Conservation (phyloP, 2,888 invertebrate species). For the Limnephilus marmoratus region DNA sequence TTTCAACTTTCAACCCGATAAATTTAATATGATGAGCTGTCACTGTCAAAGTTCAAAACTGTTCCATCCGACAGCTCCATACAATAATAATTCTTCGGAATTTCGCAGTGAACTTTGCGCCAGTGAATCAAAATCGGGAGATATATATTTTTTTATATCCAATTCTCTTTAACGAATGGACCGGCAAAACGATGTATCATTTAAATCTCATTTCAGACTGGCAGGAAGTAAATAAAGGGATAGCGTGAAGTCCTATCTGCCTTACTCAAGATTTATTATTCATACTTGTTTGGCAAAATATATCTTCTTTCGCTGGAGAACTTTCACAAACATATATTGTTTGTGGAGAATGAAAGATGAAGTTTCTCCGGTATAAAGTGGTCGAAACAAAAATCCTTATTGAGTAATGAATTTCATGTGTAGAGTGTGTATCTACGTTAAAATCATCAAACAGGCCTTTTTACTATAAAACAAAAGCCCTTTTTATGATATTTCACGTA, state of each 20-base stretch:
- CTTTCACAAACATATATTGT: background rate
- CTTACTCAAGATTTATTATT: background rate
- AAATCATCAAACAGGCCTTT: too few species aligned
- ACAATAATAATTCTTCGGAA: background rate
- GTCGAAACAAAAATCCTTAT: background rate
- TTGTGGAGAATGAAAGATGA: background rate
- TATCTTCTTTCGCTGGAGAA: background rate
- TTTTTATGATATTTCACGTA: too few species aligned
- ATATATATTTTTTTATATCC: background rate
- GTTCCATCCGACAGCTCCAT: slow-evolving; percentile 2
- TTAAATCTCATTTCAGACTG: slow-evolving; percentile 5
- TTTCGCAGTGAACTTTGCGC: background rate
- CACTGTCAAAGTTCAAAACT: slow-evolving; percentile 4
- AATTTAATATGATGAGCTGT: slow-evolving; percentile 12
- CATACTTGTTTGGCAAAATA: background rate
- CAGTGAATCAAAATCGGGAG: background rate
- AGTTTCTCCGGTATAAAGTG: background rate
- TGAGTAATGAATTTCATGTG: background rate
- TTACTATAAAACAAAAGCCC: too few species aligned
- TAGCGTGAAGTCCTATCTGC: background rate
- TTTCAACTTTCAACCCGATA: background rate
- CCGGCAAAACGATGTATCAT: slow-evolving; percentile 14
- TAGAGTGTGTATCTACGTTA: too few species aligned
- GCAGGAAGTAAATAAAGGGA: background rate
- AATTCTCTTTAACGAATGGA: slow-evolving; percentile 1